These are phyloP conservation scores for Ctena decussata DNA, from an alignment of 2,888 invertebrate species.

Conservation along the genomic window DNA sequence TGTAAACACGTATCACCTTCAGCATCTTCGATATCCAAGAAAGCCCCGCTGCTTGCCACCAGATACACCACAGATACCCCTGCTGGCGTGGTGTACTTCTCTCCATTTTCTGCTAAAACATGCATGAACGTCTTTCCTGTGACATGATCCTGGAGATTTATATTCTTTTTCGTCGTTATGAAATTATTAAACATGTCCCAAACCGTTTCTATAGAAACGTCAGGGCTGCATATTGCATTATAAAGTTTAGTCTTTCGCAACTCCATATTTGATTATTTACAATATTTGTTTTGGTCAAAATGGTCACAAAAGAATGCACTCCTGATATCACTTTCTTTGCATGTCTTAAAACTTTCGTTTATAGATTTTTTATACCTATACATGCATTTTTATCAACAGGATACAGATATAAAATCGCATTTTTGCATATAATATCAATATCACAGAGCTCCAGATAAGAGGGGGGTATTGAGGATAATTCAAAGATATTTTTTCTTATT, in stretches of 20 bases:
- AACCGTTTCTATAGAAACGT: conserved; percentile 37
- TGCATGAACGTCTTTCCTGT: conserved; percentile 79
- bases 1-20: conserved; percentile 81
- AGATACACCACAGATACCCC: conserved; percentile 79
- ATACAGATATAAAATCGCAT: too few relatives aligned
- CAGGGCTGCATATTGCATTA: conserved; percentile 86
- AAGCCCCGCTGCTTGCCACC: conserved; percentile 76
- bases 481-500: too few relatives aligned
- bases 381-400: too few relatives aligned
- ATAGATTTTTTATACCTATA: too few relatives aligned
- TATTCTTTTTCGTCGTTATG: conserved; percentile 68
- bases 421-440: too few relatives aligned
- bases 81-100: conserved; percentile 66
- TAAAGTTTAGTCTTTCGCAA: conserved; percentile 71
- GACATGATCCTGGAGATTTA: conserved; percentile 67
- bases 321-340: too few relatives aligned
- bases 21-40: conserved; percentile 75
- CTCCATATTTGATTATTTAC: conserved; percentile 54
- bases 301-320: too few relatives aligned
- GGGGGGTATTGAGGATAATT: too few relatives aligned
- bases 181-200: conserved; percentile 60
- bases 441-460: too few relatives aligned
- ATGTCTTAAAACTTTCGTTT: too few relatives aligned
- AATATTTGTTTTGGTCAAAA: too few relatives aligned
- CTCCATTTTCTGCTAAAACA: conserved; percentile 70